These are phyloP conservation scores for Pangasius mekongensis DNA, from an alignment of 2,797 vertebrate genomes.

Conservation along the genomic window DNA sequence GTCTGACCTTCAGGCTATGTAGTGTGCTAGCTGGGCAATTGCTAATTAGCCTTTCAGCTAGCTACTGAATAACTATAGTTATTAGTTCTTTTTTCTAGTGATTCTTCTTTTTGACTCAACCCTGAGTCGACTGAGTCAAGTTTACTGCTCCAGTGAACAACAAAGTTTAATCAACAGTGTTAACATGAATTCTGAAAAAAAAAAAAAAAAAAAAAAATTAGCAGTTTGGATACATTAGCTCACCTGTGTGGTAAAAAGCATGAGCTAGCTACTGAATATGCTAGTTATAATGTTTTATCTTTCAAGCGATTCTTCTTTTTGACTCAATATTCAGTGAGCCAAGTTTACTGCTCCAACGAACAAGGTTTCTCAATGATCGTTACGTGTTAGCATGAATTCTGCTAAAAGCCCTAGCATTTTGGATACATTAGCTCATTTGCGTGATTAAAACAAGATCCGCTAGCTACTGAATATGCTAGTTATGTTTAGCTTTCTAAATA, in stretches of 20 bases:
- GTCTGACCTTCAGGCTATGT: background rate
- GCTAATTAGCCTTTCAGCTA: background rate
- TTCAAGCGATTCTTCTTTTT: background rate
- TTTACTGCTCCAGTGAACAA: slow-evolving; percentile 4
- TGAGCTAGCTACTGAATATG: background rate
- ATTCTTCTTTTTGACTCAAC: slow-evolving; percentile 4
- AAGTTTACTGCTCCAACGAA: background rate
- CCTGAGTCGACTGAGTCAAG: background rate
- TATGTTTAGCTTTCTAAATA: background rate
- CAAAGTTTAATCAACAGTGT: background rate
- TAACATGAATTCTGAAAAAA: background rate
- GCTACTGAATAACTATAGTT: background rate
- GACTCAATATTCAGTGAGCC: background rate
- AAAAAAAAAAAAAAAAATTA: background rate
- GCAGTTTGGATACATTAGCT: background rate
- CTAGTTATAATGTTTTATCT: background rate
- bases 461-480: background rate
- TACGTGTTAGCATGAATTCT: background rate
- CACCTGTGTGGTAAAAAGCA: background rate
- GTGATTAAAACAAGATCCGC: background rate
- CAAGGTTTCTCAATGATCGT: background rate
- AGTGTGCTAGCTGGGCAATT: background rate
- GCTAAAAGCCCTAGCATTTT: background rate
- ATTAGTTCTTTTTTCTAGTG: background rate
- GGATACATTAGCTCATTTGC: background rate